Base-by-base conservation (phyloP, 92 coral and sea anemone species). In the Nematostella vectensis region DNA sequence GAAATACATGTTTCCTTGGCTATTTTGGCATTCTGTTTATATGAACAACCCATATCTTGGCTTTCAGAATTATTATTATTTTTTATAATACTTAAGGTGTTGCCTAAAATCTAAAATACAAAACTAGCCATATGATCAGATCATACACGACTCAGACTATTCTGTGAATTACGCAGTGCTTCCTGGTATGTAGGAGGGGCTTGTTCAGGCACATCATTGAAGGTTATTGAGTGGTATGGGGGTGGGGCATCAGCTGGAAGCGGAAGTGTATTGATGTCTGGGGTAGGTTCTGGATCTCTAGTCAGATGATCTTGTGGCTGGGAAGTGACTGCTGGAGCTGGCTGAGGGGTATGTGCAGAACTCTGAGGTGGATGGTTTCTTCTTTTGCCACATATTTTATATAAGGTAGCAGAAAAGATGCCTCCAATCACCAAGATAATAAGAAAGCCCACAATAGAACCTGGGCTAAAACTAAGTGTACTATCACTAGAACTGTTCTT, bases 121-220 rank as follows among this genome's bases (percentile, higher is more conserved):
- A n/a, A n/a, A n/a, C n/a, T n/a, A n/a, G n/a, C n/a, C n/a, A n/a
- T n/a, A n/a, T n/a, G n/a, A n/a, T n/a, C n/a, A n/a, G n/a, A n/a
- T n/a, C n/a, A n/a, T n/a, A n/a, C n/a, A n/a, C n/a, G n/a, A n/a
- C n/a, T n/a, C n/a, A 64, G 18, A 52, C 8, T 27, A 12, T 64
- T 64, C 3, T 64, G 70, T 11, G 75, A 68, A 29, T 37, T 29
- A 12, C 61, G 28, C 31, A 69, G 24, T 0, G 70, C 77, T 50
- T 69, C 72, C 30, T 56, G 63, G 26, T 76, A 76, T 17, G 55
- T 54, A 21, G 83, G 83, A 33, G 82, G 82, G 13, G 83, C 75
- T 28, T 30, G 28, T 20, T 29, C 54, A 22, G 31, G 44, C 28
- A 28, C 38, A 12, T 33, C 25, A 13, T 49, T 25, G 52, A 38